Evolutionary conservation across 2,113 vertebrate species (phyloP), one percentile per base, ranked within the genome.

Genomic region (Lipophrys pholis): DNA sequence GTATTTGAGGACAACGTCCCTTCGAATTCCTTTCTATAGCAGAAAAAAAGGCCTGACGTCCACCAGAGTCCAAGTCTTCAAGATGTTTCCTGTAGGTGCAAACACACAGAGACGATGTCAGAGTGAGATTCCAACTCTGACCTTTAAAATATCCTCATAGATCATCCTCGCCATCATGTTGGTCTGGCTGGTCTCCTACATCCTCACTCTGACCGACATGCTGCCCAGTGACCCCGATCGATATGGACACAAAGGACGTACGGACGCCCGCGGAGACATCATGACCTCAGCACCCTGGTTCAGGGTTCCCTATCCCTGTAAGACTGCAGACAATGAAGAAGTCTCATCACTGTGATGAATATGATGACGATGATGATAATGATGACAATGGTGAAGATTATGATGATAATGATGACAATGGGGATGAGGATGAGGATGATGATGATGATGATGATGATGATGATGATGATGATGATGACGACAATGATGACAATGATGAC

Each of bases 121-220:
- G 10, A 1, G n/a, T n/a, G 21, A 30, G 30, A 42, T 53, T 60
- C 10, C 21, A 17, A 10, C 11, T 7, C 9, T 15, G 2, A 21
- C 8, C 45, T 11, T 4, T 43, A 21, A 7, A 10, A 16, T 5
- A 6, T 55, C 30, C 82, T 46, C 6, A 59, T 86, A 99, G 98
- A 98, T 99, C 68, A 96, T 99, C 73, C 88, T 99, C 48, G 97
- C 97, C 78, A 95, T 99, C 88, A 91, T 96, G 95, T 14, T 95
- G 10, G 93, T 96, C 53, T 99, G 98, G 98, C 82, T 99, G 4
- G 72, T 97, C n/a, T 99, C 97, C 83, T 98, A 99, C n/a, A 41
- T 96, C 74, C 91, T 99, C 62, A 99, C 98, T 0, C 72, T 94
- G 77, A 94, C 93, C 0, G 49, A 94, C 0, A 82, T 95, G 40